Evolutionary conservation across 2,888 invertebrate species (phyloP).

Genomic region (Crioceris asparagi): DNA sequence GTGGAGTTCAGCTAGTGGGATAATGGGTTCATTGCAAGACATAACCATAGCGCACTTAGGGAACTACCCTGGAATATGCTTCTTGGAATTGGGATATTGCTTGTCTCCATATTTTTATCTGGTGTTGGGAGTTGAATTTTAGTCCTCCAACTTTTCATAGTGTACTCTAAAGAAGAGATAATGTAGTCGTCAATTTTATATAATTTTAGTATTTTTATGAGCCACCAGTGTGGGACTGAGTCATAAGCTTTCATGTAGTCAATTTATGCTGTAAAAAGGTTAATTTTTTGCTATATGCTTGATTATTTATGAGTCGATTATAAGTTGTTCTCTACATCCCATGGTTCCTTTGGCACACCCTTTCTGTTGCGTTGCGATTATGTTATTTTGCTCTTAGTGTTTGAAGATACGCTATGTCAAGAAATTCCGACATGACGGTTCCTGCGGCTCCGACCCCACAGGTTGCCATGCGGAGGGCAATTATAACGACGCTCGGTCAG

Average conservation of each 20-base stretch:
- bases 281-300: not conserved
- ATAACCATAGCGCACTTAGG: not conserved
- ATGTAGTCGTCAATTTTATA: not conserved
- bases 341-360: not conserved
- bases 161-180: not conserved
- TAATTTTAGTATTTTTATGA: not conserved
- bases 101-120: not conserved
- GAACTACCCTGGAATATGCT: not conserved
- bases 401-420: not conserved
- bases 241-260: not conserved
- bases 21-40: not conserved
- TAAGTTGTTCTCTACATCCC: not conserved
- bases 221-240: constrained; percentile 1
- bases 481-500: too few relatives aligned
- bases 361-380: not conserved
- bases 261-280: not conserved
- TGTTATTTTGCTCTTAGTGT: not conserved
- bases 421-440: too few relatives aligned
- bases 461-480: too few relatives aligned
- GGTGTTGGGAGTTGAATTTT: not conserved
- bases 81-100: not conserved
- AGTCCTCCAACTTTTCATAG: not conserved
- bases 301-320: not conserved
- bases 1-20: not conserved
- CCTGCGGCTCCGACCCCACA: too few relatives aligned